Evolutionary conservation across 2,888 invertebrate genomes (phyloP).

Genomic region (Protonemura montana): DNA sequence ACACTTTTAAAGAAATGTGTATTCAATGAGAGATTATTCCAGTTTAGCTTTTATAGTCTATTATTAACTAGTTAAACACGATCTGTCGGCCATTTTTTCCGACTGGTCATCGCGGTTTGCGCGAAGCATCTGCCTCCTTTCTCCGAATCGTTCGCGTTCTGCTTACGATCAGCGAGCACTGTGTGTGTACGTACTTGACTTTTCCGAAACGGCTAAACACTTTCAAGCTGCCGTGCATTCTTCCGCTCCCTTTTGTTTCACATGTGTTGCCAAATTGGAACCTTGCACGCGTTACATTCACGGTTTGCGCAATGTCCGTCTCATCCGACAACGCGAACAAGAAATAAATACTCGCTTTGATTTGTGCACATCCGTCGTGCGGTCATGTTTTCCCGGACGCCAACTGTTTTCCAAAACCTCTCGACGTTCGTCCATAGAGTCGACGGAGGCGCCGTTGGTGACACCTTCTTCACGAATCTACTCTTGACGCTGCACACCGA

Average conservation of each 20-base stretch:
- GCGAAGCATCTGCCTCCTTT: neutral
- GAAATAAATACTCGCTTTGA: neutral
- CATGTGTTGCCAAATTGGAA: slow-evolving; percentile 7
- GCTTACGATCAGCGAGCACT: neutral
- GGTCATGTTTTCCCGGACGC: neutral
- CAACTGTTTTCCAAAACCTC: neutral
- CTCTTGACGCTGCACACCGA: neutral
- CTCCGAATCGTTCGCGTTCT: neutral
- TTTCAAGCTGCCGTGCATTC: neutral
- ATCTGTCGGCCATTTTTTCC: neutral
- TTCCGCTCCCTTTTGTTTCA: neutral
- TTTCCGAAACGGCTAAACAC: neutral
- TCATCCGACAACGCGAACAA: neutral
- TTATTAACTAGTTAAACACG: slow-evolving; percentile 12
- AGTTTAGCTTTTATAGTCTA: neutral
- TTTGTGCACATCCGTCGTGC: neutral
- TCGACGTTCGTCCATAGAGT: neutral
- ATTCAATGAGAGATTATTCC: slow-evolving; percentile 12
- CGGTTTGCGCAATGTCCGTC: neutral
- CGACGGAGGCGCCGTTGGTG: neutral
- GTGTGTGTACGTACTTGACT: neutral
- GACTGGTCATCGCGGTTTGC: neutral
- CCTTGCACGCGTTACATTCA: neutral
- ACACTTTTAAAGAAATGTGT: neutral
- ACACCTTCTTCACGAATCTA: neutral